These are phyloP conservation scores for Notolabrus celidotus DNA, from an alignment of 2,797 vertebrate genomes.

Conservation along the genomic window DNA sequence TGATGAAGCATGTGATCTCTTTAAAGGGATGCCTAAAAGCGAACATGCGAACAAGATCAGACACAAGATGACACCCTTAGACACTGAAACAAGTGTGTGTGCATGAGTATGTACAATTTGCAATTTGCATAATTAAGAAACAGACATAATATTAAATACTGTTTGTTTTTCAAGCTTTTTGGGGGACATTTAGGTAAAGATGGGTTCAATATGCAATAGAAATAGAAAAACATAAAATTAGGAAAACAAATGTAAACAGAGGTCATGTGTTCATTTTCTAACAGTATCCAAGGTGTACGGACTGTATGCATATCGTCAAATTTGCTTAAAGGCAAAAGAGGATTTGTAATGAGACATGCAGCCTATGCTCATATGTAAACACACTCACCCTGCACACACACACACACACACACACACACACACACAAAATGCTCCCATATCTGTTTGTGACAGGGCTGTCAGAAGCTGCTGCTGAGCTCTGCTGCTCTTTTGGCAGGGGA, in stretches of 20 bases:
- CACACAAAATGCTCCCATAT: conserved; percentile 15
- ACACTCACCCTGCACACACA: conserved; percentile 3
- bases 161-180: too few relatives aligned
- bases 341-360: conserved; percentile 35
- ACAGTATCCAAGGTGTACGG: neutral
- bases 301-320: neutral
- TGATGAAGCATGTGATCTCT: conserved; percentile 81
- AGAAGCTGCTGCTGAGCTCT: conserved; percentile 51
- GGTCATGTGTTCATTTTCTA: neutral
- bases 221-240: neutral
- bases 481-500: conserved; percentile 51
- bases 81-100: conserved; percentile 9
- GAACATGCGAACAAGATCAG: conserved; percentile 33
- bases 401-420: conserved; percentile 10
- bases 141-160: neutral
- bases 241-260: neutral
- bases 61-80: conserved; percentile 50
- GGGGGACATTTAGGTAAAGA: too few relatives aligned
- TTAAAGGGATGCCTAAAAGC: conserved; percentile 70
- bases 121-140: conserved; percentile 16
- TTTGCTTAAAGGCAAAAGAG: conserved; percentile 3
- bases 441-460: conserved; percentile 62
- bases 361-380: conserved; percentile 44
- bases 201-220: neutral
- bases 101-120: neutral